phyloP scores from a whole-genome alignment of 2,797 vertebrate genomes.

The Enteromius treurensis region DNA sequence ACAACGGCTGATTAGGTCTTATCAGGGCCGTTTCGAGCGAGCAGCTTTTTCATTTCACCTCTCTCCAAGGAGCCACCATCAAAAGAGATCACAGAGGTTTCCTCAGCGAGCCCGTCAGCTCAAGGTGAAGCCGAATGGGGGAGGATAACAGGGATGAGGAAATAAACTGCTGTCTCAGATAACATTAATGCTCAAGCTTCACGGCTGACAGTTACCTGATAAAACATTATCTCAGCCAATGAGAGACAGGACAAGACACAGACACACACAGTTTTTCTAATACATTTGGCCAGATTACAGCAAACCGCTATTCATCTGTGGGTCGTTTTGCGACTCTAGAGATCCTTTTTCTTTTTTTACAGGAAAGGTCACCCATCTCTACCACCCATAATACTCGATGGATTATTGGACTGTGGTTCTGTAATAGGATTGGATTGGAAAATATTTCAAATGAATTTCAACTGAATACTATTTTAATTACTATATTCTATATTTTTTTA shows the following conservation, averaged over 20 bases:
- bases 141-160: constrained; percentile 54
- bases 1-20: constrained; percentile 62
- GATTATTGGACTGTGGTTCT: background rate
- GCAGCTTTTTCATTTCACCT: constrained; percentile 57
- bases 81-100: constrained; percentile 59
- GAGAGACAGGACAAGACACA: constrained; percentile 56
- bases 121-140: constrained; percentile 58
- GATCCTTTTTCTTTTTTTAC: background rate
- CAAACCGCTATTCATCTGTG: constrained; percentile 33
- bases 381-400: background rate
- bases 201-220: constrained; percentile 51
- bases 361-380: constrained; percentile 25
- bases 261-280: constrained; percentile 48
- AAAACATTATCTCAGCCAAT: constrained; percentile 51
- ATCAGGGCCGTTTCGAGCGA: constrained; percentile 59
- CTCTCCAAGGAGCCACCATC: constrained; percentile 61
- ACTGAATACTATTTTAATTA: background rate
- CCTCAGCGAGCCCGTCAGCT: constrained; percentile 53
- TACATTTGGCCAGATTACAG: constrained; percentile 37
- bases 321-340: constrained; percentile 11
- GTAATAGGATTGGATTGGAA: background rate
- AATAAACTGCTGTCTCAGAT: constrained; percentile 60
- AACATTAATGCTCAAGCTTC: constrained; percentile 60
- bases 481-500: background rate
- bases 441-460: constrained; percentile 3